Evolutionary conservation across 2,888 invertebrate genomes (phyloP).

Genomic region (Lamellibrachia satsuma): DNA sequence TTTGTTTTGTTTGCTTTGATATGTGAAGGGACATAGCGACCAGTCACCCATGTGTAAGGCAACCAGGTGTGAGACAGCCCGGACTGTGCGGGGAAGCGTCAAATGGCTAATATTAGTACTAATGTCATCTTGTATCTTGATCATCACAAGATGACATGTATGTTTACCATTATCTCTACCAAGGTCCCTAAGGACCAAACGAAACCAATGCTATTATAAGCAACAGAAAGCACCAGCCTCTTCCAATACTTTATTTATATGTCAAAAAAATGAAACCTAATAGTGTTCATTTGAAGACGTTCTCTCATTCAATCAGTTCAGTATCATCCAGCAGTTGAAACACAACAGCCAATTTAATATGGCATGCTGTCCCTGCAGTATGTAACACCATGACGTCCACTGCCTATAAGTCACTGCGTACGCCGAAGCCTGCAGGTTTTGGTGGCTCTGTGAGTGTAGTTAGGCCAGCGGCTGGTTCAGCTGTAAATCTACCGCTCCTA

Average conservation of each 20-base stretch:
- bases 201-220: background rate
- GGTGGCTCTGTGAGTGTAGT: slow-evolving; percentile 89
- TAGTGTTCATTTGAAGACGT: background rate
- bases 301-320: background rate
- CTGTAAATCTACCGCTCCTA: slow-evolving; percentile 76
- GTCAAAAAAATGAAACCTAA: no score
- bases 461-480: slow-evolving; percentile 87
- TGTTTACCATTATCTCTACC: background rate
- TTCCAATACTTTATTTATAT: background rate
- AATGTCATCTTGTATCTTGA: no score
- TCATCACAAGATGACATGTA: background rate
- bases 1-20: no score
- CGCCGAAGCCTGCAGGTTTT: slow-evolving; percentile 88
- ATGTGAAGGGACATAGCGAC: no score
- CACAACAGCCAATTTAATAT: background rate
- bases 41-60: no score
- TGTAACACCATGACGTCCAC: background rate
- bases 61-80: no score
- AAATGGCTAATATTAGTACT: no score
- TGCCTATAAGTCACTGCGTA: slow-evolving; percentile 77
- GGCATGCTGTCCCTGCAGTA: background rate
- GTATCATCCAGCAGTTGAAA: background rate
- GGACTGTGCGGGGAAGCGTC: no score
- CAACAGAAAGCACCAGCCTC: background rate
- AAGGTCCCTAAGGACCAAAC: background rate